Evolutionary conservation across 2,888 invertebrate genomes (phyloP), one percentile per base, ranked within the genome.

Genomic region (Drosophila ochracea): DNA sequence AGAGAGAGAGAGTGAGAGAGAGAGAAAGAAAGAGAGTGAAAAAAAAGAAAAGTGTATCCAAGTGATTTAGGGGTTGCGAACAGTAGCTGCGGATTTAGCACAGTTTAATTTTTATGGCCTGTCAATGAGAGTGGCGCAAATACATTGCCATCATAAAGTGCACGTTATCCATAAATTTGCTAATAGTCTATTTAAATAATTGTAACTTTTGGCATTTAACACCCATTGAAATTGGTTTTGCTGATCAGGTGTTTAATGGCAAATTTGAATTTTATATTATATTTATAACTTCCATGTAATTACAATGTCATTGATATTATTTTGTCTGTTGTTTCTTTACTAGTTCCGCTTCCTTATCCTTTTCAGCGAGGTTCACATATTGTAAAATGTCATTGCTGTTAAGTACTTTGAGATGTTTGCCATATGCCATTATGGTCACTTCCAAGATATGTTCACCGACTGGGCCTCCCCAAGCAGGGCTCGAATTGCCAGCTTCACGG

Each of bases 361-460:
- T 98, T 92, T 99, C 99, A 91, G 99, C 99, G 91, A 97, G 97
- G 50, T 96, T 96, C 13, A 99, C 98, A 94, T 98, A 98, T 76
- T 97, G 96, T 85, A 98, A 98, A 85, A 99, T 98, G 63, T 97
- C 97, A 61, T 97, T 97, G 5, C 96, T 95, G 91, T 98, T 97
- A 80, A 99, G 94, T 97, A 99, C 99, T 95, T 98, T 95, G 89
- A 96, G 95, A 7, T 95, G 95, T 94, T 92, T 91, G 50, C 90
- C 82, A 68, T 96, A 95, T 92, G 97, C 96, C 99, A 99, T 99
- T 9, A 99, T 97, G 37, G 99, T 99, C 80, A 99, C 97, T 94
- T 99, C 99, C 85, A 99, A 95, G 94, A 99, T 99, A 94, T 99
- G 99, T 90, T 99, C 98, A 0, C 99, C 99, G 99, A 98, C 92